These are phyloP conservation scores for Allophyes oxyacanthae DNA, from an alignment of 2,888 invertebrate species.

Conservation along the genomic window DNA sequence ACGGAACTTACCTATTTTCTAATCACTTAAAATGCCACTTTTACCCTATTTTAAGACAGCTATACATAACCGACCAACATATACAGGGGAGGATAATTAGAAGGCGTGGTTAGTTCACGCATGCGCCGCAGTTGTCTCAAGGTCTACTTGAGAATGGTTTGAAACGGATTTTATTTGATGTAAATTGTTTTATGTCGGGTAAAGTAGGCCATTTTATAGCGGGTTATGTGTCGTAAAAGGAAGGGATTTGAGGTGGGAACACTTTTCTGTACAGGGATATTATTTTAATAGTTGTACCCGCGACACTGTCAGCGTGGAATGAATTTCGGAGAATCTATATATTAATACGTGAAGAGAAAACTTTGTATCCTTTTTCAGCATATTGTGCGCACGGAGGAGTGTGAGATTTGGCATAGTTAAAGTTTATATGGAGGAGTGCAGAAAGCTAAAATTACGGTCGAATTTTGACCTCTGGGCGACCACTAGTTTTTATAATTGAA, in stretches of 20 bases:
- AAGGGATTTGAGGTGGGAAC: neutral
- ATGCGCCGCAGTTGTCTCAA: constrained; percentile 12
- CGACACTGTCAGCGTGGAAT: too few relatives aligned
- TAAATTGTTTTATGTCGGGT: constrained; percentile 12
- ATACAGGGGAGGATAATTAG: constrained; percentile 24
- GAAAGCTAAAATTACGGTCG: too few relatives aligned
- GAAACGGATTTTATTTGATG: constrained; percentile 15
- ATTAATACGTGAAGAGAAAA: too few relatives aligned
- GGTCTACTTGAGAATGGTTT: neutral
- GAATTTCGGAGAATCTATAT: too few relatives aligned
- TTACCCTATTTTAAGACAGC: constrained; percentile 20
- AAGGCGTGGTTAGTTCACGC: constrained; percentile 33
- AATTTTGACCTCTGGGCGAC: too few relatives aligned
- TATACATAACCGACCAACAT: constrained; percentile 16
- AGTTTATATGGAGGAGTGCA: too few relatives aligned
- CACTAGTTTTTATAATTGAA: too few relatives aligned
- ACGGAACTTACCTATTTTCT: neutral
- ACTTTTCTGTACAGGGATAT: too few relatives aligned
- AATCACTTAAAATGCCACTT: neutral
- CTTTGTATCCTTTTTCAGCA: too few relatives aligned
- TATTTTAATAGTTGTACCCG: too few relatives aligned
- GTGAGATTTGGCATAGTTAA: too few relatives aligned
- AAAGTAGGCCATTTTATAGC: neutral
- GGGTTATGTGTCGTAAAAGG: neutral
- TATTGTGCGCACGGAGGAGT: too few relatives aligned